Conservation (phyloP, 2,113 vertebrate genomes). For the Struthio camelus region DNA sequence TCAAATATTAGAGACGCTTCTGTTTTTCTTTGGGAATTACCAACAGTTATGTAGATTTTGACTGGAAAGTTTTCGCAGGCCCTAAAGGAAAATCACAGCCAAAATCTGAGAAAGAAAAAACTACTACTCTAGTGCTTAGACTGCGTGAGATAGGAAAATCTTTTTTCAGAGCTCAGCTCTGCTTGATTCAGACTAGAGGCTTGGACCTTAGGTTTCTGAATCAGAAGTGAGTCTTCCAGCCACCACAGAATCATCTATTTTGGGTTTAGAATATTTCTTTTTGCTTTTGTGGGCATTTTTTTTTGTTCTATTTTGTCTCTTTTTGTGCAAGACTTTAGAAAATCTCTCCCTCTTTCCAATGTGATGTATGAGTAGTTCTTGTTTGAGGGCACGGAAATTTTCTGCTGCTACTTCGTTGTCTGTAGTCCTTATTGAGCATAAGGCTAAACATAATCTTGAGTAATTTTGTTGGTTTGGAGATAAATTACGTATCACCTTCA, state of each 20-base stretch:
- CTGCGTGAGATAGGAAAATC: not conserved
- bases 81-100: not conserved
- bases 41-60: not conserved
- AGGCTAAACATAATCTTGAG: not conserved
- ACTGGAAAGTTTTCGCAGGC: not conserved
- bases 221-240: not conserved
- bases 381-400: not conserved
- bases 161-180: not conserved
- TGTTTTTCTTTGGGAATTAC: not conserved
- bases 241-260: not conserved
- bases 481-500: not conserved
- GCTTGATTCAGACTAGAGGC: not conserved
- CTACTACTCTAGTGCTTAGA: not conserved
- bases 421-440: not conserved
- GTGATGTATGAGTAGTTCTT: not conserved
- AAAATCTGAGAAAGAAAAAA: not conserved
- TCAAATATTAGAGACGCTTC: not conserved
- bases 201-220: not conserved
- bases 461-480: not conserved
- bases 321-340: not conserved
- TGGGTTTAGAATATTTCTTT: not conserved
- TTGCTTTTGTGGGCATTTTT: not conserved
- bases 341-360: not conserved
- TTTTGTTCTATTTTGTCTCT: not conserved
- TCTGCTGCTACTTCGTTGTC: not conserved